A percentile compares a stretch with the other conserved stretches of the same genome.
Conservation (phyloP, 2,888 invertebrate genomes). For the Andrena flavipes region DNA sequence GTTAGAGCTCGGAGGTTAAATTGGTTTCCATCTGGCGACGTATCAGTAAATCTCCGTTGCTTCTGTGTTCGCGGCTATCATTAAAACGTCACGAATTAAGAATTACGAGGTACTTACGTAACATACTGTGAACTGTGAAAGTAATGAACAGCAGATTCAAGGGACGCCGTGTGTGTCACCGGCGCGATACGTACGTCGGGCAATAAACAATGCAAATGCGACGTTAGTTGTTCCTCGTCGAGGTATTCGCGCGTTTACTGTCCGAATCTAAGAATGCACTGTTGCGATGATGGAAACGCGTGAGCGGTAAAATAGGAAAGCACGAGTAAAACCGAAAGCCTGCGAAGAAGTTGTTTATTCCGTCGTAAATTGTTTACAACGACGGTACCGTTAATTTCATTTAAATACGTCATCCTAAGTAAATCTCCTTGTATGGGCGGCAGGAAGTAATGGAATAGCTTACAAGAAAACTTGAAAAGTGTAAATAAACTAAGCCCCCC, state of each 20-base stretch:
- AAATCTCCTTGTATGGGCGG: not conserved
- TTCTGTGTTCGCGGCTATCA: conserved; percentile 60
- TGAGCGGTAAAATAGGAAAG: conserved; percentile 12
- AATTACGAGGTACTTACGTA: conserved; percentile 62
- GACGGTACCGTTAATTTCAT: conserved; percentile 1
- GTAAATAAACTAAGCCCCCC: no score
- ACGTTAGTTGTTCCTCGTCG: conserved; percentile 36
- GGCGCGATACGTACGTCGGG: conserved; percentile 49
- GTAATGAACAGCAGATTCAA: conserved; percentile 61
- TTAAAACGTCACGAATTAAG: conserved; percentile 65
- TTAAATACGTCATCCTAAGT: not conserved
- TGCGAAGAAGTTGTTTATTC: conserved; percentile 23
- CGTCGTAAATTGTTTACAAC: conserved; percentile 18
- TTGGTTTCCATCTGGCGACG: conserved; percentile 40
- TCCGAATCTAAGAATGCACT: conserved; percentile 36
- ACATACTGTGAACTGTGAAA: conserved; percentile 57
- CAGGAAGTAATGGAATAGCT: not conserved
- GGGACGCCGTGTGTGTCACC: conserved; percentile 52
- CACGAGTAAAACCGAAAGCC: not conserved
- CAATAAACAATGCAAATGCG: conserved; percentile 63
- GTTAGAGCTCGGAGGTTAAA: conserved; percentile 16
- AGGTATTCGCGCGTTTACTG: conserved; percentile 31
- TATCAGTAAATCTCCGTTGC: conserved; percentile 62
- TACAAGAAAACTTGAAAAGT: no score
- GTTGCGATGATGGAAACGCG: conserved; percentile 29